Evolutionary conservation across 2,113 vertebrate genomes (phyloP), one percentile per base, ranked within the genome.

Genomic region (Podilymbus podiceps): DNA sequence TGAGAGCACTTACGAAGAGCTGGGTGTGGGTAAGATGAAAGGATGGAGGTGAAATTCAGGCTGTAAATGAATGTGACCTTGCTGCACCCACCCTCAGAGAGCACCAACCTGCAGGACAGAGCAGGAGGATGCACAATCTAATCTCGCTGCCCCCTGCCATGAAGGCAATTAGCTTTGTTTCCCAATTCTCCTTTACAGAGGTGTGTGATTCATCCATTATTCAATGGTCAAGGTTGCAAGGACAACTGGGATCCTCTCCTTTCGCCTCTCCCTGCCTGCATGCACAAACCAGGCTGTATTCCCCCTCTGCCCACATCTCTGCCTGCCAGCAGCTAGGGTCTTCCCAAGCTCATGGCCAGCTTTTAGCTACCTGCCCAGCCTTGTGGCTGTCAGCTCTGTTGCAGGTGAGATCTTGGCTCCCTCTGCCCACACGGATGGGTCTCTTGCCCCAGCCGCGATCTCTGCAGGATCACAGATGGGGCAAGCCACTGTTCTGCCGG

Each of bases 181-280:
- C 83, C 72, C 52, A 60, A 35, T 35, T 91, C 76, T 63, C 64
- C 60, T 90, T 93, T 77, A 40, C 63, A 93, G 49, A 81, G 75
- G 72, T 71, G 60, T 93, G 63, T 84, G 68, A 92, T 72, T 95
- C 93, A 93, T 94, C 64, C 88, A 55, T 81, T 93, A 82, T 84
- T 90, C 94, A 89, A 74, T 20, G 95, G 27, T 83, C 76, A 63
- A 88, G 50, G 68, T 47, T 50, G 47, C 62, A 80, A 77, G 88
- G 86, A 71, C 76, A 74, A 28, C 21, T 5, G 85, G 17, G 68
- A 74, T 67, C 55, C 56, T 78, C 60, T 77, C 72, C 44, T 85
- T 76, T 79, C 67, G 66, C 67, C 76, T 22, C 16, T 82, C 78
- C 66, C 27, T 46, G 68, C 33, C 73, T 23, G 22, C 87, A 30